These are phyloP conservation scores for Drosophila phalerata DNA, from an alignment of 2,888 invertebrate species.

Conservation along the genomic window DNA sequence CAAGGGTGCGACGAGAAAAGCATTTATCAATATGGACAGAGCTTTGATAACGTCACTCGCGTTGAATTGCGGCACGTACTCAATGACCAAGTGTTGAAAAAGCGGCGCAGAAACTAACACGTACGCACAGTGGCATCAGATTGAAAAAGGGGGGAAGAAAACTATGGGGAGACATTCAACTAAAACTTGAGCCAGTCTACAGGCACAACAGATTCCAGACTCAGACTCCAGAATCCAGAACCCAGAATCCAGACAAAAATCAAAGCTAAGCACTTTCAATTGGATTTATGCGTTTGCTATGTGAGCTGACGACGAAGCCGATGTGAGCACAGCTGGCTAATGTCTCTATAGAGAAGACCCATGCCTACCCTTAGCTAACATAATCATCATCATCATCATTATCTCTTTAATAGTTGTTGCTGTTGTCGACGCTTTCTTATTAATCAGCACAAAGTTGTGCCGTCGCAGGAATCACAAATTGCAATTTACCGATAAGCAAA, in stretches of 20 bases:
- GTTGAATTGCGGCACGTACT: constrained; percentile 79
- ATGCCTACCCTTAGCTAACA: constrained; percentile 6
- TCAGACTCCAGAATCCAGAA: neutral
- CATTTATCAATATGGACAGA: constrained; percentile 78
- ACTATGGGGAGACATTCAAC: constrained; percentile 11
- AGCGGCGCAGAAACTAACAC: constrained; percentile 74
- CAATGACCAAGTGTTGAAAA: constrained; percentile 74
- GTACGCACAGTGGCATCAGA: constrained; percentile 55
- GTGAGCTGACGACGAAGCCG: constrained; percentile 50
- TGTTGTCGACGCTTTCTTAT: constrained; percentile 65
- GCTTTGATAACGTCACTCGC: constrained; percentile 67
- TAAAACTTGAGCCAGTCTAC: constrained; percentile 48
- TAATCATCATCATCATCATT: constrained; percentile 12
- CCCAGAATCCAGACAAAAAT: constrained; percentile 59
- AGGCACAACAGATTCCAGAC: constrained; percentile 7
- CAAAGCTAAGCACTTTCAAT: constrained; percentile 82
- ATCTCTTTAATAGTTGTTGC: constrained; percentile 37
- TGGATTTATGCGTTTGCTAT: constrained; percentile 81
- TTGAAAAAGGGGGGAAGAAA: neutral
- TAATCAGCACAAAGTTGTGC: constrained; percentile 71
- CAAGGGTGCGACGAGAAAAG: constrained; percentile 3
- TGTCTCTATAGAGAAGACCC: constrained; percentile 60
- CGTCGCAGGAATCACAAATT: constrained; percentile 59
- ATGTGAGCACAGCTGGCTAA: constrained; percentile 60
- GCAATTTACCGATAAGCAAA: constrained; percentile 82